These are phyloP conservation scores for Scaptomyza hsui DNA, from an alignment of 1,140 invertebrate species.

Conservation along the genomic window DNA sequence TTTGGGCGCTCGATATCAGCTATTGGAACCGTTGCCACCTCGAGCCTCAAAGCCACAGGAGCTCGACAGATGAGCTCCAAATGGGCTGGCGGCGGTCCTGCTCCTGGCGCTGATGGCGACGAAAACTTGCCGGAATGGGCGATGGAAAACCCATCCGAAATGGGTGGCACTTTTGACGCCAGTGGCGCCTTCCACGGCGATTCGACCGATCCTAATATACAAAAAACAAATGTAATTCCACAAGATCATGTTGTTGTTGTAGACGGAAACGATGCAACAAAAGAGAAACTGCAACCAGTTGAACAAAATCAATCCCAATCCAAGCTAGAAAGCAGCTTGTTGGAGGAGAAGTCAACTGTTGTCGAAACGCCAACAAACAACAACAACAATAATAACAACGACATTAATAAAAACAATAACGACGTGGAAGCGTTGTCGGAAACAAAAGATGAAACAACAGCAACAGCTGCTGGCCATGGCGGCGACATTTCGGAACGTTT, in stretches of 20 bases:
- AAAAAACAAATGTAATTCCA: not conserved
- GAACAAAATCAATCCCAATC: too few relatives aligned
- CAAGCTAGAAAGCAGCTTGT: too few relatives aligned
- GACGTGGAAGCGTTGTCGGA: too few relatives aligned
- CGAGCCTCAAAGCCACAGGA: constrained; percentile 21
- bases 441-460: constrained; percentile 5
- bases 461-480: constrained; percentile 25
- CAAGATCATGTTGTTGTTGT: not conserved
- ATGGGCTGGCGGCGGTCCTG: constrained; percentile 36
- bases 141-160: constrained; percentile 89
- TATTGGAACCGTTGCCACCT: constrained; percentile 41
- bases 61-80: constrained; percentile 38
- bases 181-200: constrained; percentile 91
- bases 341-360: too few relatives aligned
- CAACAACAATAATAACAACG: not conserved
- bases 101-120: constrained; percentile 75
- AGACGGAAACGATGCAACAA: not conserved
- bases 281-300: not conserved
- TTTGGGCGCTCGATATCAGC: constrained; percentile 61
- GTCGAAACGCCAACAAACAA: not conserved
- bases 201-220: constrained; percentile 67
- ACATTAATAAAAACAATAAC: not conserved
- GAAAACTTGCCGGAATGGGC: constrained; percentile 91
- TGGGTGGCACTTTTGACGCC: constrained; percentile 93
- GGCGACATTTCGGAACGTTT: constrained; percentile 86